Conservation (phyloP, 2,888 invertebrate species). For the Agonopterix arenella region DNA sequence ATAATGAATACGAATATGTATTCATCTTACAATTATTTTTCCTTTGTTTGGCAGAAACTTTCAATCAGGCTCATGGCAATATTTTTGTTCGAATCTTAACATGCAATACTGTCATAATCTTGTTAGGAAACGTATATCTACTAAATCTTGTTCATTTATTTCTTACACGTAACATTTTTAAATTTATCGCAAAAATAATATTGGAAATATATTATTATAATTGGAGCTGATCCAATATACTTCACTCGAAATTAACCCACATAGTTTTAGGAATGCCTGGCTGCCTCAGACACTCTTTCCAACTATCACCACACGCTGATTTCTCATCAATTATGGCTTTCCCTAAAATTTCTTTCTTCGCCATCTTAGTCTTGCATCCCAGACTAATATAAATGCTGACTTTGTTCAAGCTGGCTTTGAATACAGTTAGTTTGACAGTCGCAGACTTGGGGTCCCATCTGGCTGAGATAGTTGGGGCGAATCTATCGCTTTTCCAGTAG, state of each 20-base stretch:
- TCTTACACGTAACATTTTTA: too few species aligned
- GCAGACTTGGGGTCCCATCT: conserved; percentile 83
- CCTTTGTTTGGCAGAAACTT: too few species aligned
- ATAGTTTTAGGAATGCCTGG: conserved; percentile 76
- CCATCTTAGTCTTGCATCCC: conserved; percentile 80
- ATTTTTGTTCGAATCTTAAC: too few species aligned
- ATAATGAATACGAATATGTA: too few species aligned
- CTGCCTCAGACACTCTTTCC: conserved; percentile 77
- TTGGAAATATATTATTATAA: too few species aligned
- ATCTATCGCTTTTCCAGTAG: conserved; percentile 85
- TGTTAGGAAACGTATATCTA: too few species aligned
- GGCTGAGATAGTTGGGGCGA: conserved; percentile 85
- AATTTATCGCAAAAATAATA: too few species aligned
- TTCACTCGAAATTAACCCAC: conserved; percentile 77
- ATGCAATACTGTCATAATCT: too few species aligned
- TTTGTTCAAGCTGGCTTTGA: conserved; percentile 78
- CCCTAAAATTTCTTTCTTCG: conserved; percentile 82
- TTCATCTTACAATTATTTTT: too few species aligned
- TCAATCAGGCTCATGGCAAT: too few species aligned
- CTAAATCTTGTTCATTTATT: too few species aligned
- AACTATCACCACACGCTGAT: conserved; percentile 75
- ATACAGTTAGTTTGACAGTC: conserved; percentile 78
- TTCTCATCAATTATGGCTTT: conserved; percentile 80
- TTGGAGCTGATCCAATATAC: neutral
- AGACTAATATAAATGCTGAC: conserved; percentile 81